Evolutionary conservation across 2,113 vertebrate genomes (phyloP).

Genomic region (Amphiprion ocellaris): DNA sequence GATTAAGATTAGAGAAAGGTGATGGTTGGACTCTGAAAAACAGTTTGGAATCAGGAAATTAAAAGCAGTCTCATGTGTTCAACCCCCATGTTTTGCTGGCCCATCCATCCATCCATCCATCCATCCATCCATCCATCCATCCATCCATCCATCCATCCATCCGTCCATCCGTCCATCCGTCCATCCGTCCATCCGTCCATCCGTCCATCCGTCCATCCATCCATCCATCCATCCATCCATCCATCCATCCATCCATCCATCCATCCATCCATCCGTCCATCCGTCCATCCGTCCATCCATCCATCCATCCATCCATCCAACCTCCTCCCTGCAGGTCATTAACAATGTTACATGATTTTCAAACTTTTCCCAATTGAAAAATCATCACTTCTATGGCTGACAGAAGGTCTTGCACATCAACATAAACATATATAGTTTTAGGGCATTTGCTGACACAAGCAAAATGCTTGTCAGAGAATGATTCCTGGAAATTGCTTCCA

Average conservation of each 20-base stretch:
- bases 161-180: no score
- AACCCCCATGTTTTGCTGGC: background rate
- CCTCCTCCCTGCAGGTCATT: background rate
- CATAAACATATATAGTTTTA: constrained; percentile 25
- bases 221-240: background rate
- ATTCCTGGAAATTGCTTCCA: constrained; percentile 20
- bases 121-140: no score
- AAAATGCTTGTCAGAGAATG: constrained; percentile 23
- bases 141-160: no score
- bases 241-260: no score
- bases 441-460: constrained; percentile 37
- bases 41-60: no score
- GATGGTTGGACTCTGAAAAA: no score
- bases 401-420: constrained; percentile 19
- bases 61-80: background rate
- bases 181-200: no score
- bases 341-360: background rate
- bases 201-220: background rate
- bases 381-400: background rate
- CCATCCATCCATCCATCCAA: background rate
- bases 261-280: no score
- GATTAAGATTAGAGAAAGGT: no score
- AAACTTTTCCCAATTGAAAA: background rate
- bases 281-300: no score
- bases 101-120: background rate